Conservation (phyloP, 2,113 vertebrate genomes). For the Toxostoma redivivum region DNA sequence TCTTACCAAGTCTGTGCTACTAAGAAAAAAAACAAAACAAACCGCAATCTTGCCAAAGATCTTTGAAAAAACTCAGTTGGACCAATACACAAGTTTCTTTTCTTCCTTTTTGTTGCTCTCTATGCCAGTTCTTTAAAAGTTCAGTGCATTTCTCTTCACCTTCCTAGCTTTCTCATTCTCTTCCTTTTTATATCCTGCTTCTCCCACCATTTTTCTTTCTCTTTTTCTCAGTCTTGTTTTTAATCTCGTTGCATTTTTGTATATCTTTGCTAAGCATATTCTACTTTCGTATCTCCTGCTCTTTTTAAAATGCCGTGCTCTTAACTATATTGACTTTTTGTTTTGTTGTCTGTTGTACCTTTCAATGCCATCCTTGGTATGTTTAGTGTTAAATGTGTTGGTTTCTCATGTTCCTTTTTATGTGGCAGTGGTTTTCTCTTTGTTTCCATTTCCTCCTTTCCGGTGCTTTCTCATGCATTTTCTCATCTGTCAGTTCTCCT, state of each 20-base stretch:
- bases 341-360: neutral
- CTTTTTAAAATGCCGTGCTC: neutral
- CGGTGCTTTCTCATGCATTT: neutral
- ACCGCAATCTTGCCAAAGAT: neutral
- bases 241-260: neutral
- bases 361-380: neutral
- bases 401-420: neutral
- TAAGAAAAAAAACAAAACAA: neutral
- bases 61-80: neutral
- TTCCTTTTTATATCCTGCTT: neutral
- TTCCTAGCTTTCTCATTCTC: neutral
- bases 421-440: neutral
- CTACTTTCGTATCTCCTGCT: accelerated
- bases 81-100: neutral
- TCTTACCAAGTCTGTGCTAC: neutral
- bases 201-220: neutral
- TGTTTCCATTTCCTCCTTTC: neutral
- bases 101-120: neutral
- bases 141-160: neutral
- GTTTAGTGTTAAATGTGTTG: neutral
- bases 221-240: neutral
- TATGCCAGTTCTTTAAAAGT: neutral
- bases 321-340: neutral
- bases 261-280: neutral
- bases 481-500: neutral